Evolutionary conservation across 2,888 invertebrate species (phyloP).

Genomic region (Lasioglossum lativentre): DNA sequence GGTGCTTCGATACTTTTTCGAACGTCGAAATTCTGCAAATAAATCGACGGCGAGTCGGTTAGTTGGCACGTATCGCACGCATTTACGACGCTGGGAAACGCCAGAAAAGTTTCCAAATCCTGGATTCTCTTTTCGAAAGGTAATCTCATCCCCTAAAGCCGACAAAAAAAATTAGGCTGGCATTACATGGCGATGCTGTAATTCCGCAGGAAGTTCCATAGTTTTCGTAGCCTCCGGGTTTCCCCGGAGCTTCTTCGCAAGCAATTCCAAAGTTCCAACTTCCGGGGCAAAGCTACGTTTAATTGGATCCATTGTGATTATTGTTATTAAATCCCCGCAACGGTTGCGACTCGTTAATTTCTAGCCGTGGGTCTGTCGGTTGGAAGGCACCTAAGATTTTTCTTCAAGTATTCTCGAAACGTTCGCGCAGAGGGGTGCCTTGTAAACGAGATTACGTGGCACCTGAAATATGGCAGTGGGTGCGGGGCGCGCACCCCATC

Average conservation of each 20-base stretch:
- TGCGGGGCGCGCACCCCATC: not conserved
- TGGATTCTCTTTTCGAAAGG: not conserved
- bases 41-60: not conserved
- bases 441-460: slow-evolving; percentile 61
- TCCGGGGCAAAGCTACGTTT: not conserved
- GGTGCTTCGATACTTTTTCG: not conserved
- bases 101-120: not conserved
- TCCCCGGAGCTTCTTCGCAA: not conserved
- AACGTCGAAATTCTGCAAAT: not conserved
- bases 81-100: not conserved
- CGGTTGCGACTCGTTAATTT: slow-evolving; percentile 10
- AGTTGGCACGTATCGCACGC: not conserved
- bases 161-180: not conserved
- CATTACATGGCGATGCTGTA: not conserved
- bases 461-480: slow-evolving; percentile 55
- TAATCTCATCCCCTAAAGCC: not conserved
- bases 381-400: not conserved
- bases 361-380: no score
- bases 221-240: not conserved
- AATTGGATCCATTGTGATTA: slow-evolving; percentile 3
- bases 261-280: not conserved
- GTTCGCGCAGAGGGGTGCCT: slow-evolving; percentile 29
- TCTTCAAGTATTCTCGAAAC: slow-evolving; percentile 55
- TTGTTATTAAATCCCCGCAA: slow-evolving; percentile 14
- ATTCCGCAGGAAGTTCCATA: not conserved